Evolutionary conservation across 2,113 vertebrate species (phyloP).

Genomic region (Indicator maculatus): DNA sequence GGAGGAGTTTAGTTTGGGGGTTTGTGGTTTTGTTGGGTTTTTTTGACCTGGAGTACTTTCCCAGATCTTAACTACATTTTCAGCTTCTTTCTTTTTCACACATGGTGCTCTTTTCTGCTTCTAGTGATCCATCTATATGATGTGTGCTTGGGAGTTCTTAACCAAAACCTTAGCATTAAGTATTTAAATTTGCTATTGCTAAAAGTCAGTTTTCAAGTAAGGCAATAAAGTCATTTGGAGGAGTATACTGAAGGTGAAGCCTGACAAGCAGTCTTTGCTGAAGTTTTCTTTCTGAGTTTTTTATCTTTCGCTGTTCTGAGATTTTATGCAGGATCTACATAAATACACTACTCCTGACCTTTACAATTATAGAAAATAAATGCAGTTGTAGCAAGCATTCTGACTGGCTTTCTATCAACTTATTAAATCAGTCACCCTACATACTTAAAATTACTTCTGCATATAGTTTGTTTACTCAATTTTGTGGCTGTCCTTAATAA

Average conservation of each 20-base stretch:
- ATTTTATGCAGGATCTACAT: background rate
- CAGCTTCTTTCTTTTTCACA: background rate
- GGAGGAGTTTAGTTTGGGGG: background rate
- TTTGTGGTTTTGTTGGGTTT: too few relatives aligned
- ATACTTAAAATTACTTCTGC: background rate
- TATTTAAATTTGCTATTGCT: background rate
- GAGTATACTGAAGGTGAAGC: background rate
- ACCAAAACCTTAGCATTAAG: background rate
- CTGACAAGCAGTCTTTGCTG: background rate
- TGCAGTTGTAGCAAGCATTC: background rate
- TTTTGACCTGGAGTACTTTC: background rate
- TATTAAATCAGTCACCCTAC: background rate
- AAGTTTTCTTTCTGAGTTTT: background rate
- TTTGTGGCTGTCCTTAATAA: background rate
- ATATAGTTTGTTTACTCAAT: background rate
- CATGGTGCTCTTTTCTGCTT: background rate
- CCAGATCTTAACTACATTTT: background rate
- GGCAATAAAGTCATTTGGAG: background rate
- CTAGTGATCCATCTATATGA: accelerated
- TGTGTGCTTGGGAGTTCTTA: background rate
- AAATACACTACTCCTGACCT: background rate
- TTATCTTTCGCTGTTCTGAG: background rate
- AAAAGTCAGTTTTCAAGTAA: background rate
- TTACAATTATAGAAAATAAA: background rate
- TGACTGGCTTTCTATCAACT: background rate